Evolutionary conservation across 2,797 vertebrate genomes (phyloP).

Genomic region (Pelochelys cantorii): DNA sequence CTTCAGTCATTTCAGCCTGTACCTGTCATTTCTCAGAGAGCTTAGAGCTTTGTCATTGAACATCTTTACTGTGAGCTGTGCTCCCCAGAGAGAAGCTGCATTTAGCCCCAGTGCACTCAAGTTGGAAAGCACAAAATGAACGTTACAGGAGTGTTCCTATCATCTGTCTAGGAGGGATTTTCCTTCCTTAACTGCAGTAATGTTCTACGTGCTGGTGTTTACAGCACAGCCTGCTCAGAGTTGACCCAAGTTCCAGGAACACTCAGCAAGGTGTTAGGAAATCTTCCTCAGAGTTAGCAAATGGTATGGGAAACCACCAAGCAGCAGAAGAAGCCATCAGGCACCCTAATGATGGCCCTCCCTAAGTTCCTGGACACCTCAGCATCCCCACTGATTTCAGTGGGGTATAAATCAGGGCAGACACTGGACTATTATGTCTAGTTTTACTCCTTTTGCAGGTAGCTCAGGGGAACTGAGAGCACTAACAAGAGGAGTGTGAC

Average conservation of each 20-base stretch:
- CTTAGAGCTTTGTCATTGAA: background rate
- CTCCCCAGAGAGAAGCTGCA: background rate
- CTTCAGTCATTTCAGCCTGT: background rate
- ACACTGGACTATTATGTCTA: background rate
- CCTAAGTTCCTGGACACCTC: background rate
- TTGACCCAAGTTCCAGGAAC: background rate
- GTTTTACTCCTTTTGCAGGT: background rate
- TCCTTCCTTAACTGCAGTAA: background rate
- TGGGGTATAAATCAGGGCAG: background rate
- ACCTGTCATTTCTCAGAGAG: background rate
- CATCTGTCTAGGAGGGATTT: background rate
- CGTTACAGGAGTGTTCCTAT: background rate
- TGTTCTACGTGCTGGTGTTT: background rate
- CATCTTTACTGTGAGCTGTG: background rate
- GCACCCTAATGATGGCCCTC: background rate
- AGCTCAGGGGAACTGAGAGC: background rate
- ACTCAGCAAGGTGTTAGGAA: background rate
- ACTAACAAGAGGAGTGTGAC: background rate
- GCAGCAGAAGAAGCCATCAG: background rate
- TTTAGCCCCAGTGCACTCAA: background rate
- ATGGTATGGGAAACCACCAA: background rate
- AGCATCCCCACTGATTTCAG: background rate
- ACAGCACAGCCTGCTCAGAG: background rate
- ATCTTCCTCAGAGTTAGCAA: background rate
- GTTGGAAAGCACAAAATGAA: background rate